Conservation (phyloP, 2,797 vertebrate species). For the Falco concolor region DNA sequence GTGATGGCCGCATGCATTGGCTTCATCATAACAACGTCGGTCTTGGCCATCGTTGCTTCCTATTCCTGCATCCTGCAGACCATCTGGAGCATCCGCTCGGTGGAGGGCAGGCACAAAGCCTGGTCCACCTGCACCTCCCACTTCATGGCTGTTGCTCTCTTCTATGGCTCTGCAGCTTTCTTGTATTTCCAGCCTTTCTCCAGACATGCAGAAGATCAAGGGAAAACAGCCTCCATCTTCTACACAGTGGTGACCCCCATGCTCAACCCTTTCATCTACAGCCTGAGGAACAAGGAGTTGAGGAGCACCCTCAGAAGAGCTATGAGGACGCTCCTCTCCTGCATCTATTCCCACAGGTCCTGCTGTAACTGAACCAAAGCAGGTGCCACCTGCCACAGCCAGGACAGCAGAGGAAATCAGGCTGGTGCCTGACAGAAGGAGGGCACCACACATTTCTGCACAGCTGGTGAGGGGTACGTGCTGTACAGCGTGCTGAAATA, state of each 20-base stretch:
- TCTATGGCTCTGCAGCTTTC: neutral
- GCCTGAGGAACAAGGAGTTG: conserved; percentile 38
- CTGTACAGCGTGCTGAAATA: neutral
- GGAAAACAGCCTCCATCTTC: conserved; percentile 31
- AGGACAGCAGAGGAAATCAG: neutral
- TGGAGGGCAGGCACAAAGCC: neutral
- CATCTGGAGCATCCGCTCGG: neutral
- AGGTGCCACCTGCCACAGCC: fast-evolving
- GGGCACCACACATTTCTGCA: neutral
- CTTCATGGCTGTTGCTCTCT: neutral
- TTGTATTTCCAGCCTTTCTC: conserved; percentile 16
- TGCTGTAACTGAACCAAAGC: too few relatives aligned
- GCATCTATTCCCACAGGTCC: neutral
- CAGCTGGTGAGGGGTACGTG: neutral
- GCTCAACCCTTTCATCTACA: conserved; percentile 50
- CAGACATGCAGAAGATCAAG: neutral
- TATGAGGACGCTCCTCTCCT: neutral
- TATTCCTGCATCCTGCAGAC: neutral
- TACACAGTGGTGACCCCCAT: neutral
- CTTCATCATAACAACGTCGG: neutral
- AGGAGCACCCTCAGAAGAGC: neutral
- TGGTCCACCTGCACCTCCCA: conserved; percentile 44
- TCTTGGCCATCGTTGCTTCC: neutral
- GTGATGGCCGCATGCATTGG: neutral
- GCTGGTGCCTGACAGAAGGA: neutral